Conservation (phyloP, 2,888 invertebrate genomes). For the Eristalis arbustorum region DNA sequence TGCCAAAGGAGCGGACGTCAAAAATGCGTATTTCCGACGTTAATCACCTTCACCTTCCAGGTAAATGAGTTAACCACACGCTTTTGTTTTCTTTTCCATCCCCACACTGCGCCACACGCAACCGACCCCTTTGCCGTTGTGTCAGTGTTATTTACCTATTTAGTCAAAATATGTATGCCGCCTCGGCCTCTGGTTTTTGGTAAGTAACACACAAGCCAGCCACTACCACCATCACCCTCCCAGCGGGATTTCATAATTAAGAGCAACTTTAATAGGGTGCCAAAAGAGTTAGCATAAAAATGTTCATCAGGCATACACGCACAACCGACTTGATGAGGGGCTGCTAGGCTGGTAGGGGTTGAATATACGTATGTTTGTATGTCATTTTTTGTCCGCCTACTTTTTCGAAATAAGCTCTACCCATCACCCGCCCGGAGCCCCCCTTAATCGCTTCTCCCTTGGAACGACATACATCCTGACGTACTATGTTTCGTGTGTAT, state of each 20-base stretch:
- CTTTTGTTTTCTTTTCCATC: constrained; percentile 29
- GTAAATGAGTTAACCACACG: constrained; percentile 57
- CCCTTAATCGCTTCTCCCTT: constrained; percentile 23
- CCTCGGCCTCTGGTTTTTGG: neutral
- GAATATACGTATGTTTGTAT: neutral
- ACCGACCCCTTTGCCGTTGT: neutral
- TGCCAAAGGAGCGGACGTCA: constrained; percentile 16
- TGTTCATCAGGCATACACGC: constrained; percentile 50
- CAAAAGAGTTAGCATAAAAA: constrained; percentile 61
- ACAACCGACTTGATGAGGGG: neutral
- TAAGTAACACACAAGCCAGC: constrained; percentile 12
- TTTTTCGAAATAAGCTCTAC: neutral
- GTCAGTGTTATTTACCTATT: constrained; percentile 31
- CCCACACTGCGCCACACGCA: neutral
- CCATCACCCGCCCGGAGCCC: constrained; percentile 6
- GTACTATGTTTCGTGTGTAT: constrained; percentile 12
- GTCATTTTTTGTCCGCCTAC: neutral
- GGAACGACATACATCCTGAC: neutral
- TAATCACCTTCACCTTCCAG: constrained; percentile 43
- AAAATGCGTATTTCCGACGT: constrained; percentile 34
- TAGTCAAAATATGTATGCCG: constrained; percentile 26
- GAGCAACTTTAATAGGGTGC: constrained; percentile 61
- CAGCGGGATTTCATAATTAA: constrained; percentile 60
- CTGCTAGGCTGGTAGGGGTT: constrained; percentile 36
- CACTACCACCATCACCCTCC: constrained; percentile 5